Evolutionary conservation across 2,888 invertebrate species (phyloP), one percentile per base, ranked within the genome.

Genomic region (Latrodectus elegans): DNA sequence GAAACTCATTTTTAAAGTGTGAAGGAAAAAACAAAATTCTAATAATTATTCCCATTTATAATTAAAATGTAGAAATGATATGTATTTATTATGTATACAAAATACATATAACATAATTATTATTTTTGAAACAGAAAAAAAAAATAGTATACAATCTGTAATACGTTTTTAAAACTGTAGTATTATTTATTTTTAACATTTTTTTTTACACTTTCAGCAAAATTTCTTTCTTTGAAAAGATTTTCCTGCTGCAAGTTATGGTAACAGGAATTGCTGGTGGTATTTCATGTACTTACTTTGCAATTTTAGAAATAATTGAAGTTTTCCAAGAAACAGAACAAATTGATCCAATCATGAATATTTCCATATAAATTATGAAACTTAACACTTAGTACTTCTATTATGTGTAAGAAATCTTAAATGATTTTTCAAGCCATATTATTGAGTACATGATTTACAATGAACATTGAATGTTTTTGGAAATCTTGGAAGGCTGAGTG

Each of bases 211-310:
- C 84, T 93, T 93, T 14, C 92, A 95, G 95, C 80, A 91, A 92
- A 68, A 93, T 94, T 6, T 93, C 95, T 0, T 91, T 94, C 0
- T 94, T 94, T 93, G 93, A 93, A 90, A 93, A 94, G 91, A 92
- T 94, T 89, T 93, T 94, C 88, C 93, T 95, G 91, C 94, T 94
- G 93, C 94, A 95, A 91, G 92, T 94, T 87, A 93, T 95, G 15
- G 90, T 93, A 0, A 91, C 95, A 79, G 95, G 95, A 3, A 90
- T 94, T 2, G 90, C 94, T 15, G 95, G 95, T 11, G 95, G 94
- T 12, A 90, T 93, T 9, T 94, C 94, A 0, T 93, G 95, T 4
- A 94, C 95, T 1, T 94, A 94, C 91, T 94, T 94, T 89, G 95
- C 95, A 0, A 89, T 94, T 71, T 92, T 92, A 89, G 93, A 93